These are phyloP conservation scores for Temnothorax ravouxi DNA, from an alignment of 2,888 invertebrate genomes.

Conservation along the genomic window DNA sequence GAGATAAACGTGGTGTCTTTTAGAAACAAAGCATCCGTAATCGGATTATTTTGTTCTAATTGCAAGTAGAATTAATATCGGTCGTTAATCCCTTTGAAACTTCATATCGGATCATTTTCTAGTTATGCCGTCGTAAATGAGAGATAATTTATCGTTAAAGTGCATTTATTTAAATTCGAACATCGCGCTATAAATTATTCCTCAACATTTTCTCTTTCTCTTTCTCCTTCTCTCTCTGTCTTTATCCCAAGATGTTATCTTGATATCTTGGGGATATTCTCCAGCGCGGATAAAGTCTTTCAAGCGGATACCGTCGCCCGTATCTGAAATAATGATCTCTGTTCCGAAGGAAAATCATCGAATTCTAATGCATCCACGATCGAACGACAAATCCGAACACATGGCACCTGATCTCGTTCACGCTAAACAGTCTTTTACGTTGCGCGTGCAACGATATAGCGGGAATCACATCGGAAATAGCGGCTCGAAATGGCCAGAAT, in stretches of 20 bases:
- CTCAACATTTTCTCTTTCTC: constrained; percentile 5
- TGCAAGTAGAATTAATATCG: constrained; percentile 3
- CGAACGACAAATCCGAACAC: constrained; percentile 43
- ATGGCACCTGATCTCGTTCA: constrained; percentile 10
- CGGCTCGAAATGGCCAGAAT: constrained; percentile 15
- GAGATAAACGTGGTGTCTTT: constrained; percentile 10
- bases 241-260: constrained; percentile 17
- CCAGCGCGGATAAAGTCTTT: constrained; percentile 32
- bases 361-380: constrained; percentile 30
- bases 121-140: constrained; percentile 10
- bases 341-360: constrained; percentile 45
- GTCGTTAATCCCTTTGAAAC: constrained; percentile 8
- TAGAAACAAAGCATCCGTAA: constrained; percentile 1
- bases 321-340: constrained; percentile 51
- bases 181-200: constrained; percentile 40
- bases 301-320: not conserved
- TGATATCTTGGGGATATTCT: constrained; percentile 36
- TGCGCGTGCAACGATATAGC: constrained; percentile 38
- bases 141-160: constrained; percentile 40
- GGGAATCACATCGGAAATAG: constrained; percentile 44
- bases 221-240: not conserved
- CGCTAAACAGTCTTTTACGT: constrained; percentile 58
- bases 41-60: not conserved
- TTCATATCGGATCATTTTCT: not conserved
- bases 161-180: constrained; percentile 49